Conservation (phyloP, 2,113 vertebrate species). For the Tachysurus vachellii region DNA sequence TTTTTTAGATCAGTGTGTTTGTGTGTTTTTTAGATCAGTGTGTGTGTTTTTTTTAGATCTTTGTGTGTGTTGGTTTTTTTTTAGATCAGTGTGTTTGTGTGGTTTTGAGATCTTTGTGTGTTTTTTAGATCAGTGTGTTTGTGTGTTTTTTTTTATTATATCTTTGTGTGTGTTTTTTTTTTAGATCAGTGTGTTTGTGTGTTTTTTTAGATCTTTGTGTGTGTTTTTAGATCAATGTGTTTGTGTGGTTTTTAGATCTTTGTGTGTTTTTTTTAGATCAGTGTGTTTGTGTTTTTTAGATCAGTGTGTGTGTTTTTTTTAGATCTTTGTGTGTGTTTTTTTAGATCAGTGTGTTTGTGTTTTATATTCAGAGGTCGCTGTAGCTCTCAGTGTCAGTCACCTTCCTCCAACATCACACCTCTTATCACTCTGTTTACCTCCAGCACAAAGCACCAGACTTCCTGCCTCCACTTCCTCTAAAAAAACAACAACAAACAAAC, state of each 20-base stretch:
- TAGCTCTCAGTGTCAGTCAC: slow-evolving; percentile 12
- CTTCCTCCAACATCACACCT: slow-evolving; percentile 30
- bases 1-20: no score
- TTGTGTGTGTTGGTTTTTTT: no score
- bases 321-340: background rate
- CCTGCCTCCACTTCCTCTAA: slow-evolving; percentile 49
- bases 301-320: background rate
- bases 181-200: background rate
- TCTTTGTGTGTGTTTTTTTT: no score
- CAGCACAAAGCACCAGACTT: slow-evolving; percentile 36
- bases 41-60: no score
- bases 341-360: background rate
- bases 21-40: no score
- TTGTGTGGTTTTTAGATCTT: no score
- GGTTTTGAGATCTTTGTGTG: no score
- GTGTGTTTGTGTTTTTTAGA: background rate
- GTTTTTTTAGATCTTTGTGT: background rate
- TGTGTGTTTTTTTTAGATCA: no score
- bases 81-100: no score
- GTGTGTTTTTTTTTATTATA: no score
- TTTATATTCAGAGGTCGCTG: slow-evolving; percentile 12
- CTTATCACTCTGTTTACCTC: slow-evolving; percentile 57
- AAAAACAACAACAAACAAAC: background rate
- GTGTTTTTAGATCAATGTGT: no score
- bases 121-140: no score